Percentiles rank a stretch among this genome's conserved stretches.
Evolutionary conservation across 2,797 vertebrate species (phyloP).

Genomic region (Sebastes itinus): DNA sequence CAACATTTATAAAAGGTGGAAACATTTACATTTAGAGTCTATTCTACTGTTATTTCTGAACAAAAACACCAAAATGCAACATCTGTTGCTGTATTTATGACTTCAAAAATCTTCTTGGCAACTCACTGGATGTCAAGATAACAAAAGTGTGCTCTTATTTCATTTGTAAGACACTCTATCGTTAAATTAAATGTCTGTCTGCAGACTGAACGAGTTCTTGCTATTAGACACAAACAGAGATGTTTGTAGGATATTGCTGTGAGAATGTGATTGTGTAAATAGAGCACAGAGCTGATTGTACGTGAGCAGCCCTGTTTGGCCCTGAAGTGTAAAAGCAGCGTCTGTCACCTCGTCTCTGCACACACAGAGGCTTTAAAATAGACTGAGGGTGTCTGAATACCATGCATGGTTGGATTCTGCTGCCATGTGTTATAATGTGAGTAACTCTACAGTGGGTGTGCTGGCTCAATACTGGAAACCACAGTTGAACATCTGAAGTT

Average conservation of each 20-base stretch:
- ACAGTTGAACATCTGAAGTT: neutral
- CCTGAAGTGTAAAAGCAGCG: neutral
- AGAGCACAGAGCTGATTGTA: neutral
- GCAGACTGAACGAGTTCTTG: neutral
- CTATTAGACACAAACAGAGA: neutral
- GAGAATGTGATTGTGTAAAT: neutral
- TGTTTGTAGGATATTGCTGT: neutral
- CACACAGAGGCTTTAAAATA: conserved; percentile 8
- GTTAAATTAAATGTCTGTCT: too few species aligned
- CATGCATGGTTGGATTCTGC: conserved; percentile 9
- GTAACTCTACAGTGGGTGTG: neutral
- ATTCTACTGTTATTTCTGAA: neutral
- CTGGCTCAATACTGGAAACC: neutral
- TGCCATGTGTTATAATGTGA: neutral
- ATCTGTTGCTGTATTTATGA: neutral
- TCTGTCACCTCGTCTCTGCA: neutral
- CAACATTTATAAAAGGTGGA: neutral
- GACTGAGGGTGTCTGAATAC: neutral
- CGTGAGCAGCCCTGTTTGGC: too few species aligned
- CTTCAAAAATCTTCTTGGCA: neutral
- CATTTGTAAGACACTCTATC: neutral
- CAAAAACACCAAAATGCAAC: neutral
- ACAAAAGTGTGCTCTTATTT: neutral
- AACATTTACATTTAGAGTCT: neutral
- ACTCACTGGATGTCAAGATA: too few species aligned